Conservation (phyloP, 2,113 vertebrate species). For the Nannobrachium achirus region DNA sequence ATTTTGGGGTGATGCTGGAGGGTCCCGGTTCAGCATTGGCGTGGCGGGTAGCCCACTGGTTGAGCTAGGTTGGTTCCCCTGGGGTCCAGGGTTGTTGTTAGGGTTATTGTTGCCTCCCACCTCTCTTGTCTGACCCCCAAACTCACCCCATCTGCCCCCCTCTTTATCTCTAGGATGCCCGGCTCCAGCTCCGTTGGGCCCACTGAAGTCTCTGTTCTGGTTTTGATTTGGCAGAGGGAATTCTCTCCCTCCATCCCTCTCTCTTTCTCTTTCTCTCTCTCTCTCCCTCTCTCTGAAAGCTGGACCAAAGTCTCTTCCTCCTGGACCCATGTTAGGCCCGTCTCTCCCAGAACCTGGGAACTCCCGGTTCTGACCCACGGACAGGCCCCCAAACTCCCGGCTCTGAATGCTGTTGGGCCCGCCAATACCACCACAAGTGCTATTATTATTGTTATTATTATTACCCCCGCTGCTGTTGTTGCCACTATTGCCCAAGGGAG, state of each 20-base stretch:
- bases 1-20: slow-evolving; percentile 76
- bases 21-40: slow-evolving; percentile 72
- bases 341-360: slow-evolving; percentile 74
- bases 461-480: slow-evolving; percentile 61
- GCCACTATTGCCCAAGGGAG: slow-evolving; percentile 63
- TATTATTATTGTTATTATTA: slow-evolving; percentile 57
- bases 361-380: slow-evolving; percentile 74
- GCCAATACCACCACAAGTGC: slow-evolving; percentile 58
- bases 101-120: slow-evolving; percentile 67
- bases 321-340: slow-evolving; percentile 66
- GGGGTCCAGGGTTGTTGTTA: slow-evolving; percentile 66
- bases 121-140: slow-evolving; percentile 77
- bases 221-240: slow-evolving; percentile 77
- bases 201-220: slow-evolving; percentile 76
- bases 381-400: slow-evolving; percentile 71
- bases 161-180: slow-evolving; percentile 80
- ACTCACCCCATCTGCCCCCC: slow-evolving; percentile 80
- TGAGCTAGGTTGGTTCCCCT: slow-evolving; percentile 65
- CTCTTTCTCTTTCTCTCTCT: slow-evolving; percentile 66
- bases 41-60: slow-evolving; percentile 65
- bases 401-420: slow-evolving; percentile 63
- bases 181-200: slow-evolving; percentile 67
- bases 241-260: slow-evolving; percentile 76
- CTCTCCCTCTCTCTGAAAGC: slow-evolving; percentile 76
- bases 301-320: slow-evolving; percentile 77